These are phyloP conservation scores for Hyposmocoma kahamanoa DNA, from an alignment of 1,140 invertebrate genomes.

Conservation along the genomic window DNA sequence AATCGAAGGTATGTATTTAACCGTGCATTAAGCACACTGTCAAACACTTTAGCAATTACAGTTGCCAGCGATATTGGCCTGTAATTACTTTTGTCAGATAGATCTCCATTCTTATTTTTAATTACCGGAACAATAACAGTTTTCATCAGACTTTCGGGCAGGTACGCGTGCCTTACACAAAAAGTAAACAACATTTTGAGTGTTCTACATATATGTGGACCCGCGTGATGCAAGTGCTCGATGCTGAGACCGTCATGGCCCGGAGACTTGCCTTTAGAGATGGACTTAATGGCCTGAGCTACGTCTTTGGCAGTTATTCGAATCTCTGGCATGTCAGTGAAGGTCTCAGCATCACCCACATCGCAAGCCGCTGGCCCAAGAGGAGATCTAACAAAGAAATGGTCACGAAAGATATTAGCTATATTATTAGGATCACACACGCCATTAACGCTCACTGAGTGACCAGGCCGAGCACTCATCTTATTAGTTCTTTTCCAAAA, in stretches of 20 bases:
- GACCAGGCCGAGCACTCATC: background rate
- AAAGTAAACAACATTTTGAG: background rate
- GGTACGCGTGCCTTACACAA: background rate
- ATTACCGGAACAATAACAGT: background rate
- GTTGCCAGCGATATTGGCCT: no score
- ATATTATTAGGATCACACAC: background rate
- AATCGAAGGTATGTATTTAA: background rate
- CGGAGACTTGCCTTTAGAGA: no score
- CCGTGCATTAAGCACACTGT: background rate
- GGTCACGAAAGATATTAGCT: background rate
- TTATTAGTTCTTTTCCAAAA: background rate
- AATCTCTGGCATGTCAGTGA: background rate
- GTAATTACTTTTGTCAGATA: background rate
- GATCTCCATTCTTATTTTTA: conserved; percentile 1
- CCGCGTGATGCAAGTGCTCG: no score
- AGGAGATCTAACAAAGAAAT: conserved; percentile 1
- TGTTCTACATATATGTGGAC: background rate
- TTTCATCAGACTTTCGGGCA: background rate
- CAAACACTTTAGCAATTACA: background rate
- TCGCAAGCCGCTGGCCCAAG: background rate
- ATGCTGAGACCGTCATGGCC: no score
- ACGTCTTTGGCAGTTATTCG: background rate
- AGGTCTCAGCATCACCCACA: background rate
- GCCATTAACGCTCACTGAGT: background rate
- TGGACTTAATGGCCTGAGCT: background rate